These are phyloP conservation scores for Aptenodytes forsteri DNA, from an alignment of 2,113 vertebrate species.

Conservation along the genomic window DNA sequence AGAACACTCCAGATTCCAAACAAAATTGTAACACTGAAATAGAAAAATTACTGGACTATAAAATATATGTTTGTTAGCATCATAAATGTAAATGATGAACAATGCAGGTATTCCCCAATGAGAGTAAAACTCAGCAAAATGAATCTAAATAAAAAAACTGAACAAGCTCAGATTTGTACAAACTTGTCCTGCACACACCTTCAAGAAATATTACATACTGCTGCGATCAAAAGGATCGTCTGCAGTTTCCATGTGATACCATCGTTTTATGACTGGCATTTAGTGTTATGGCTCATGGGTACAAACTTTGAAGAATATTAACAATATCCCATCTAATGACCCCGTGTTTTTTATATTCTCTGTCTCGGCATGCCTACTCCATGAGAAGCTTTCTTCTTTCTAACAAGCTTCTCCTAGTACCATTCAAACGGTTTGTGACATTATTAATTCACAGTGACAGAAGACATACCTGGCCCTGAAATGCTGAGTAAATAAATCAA, in stretches of 20 bases:
- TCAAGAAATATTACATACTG: background rate
- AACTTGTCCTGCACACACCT: slow-evolving; percentile 42
- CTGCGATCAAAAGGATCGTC: background rate
- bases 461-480: background rate
- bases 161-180: slow-evolving; percentile 29
- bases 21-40: background rate
- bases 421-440: background rate
- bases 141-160: slow-evolving; percentile 26
- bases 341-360: background rate
- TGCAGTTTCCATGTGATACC: slow-evolving; percentile 20
- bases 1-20: background rate
- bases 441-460: background rate
- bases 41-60: background rate
- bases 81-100: background rate
- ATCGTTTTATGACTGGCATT: slow-evolving; percentile 26
- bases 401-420: background rate
- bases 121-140: slow-evolving; percentile 24
- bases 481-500: slow-evolving; percentile 1
- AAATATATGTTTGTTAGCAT: background rate
- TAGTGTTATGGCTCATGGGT: slow-evolving; percentile 18
- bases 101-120: slow-evolving; percentile 11
- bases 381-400: background rate
- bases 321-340: slow-evolving; percentile 25
- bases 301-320: slow-evolving; percentile 48
- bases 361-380: background rate